These are phyloP conservation scores for Diloba caeruleocephala DNA, from an alignment of 2,888 invertebrate genomes.

Conservation along the genomic window DNA sequence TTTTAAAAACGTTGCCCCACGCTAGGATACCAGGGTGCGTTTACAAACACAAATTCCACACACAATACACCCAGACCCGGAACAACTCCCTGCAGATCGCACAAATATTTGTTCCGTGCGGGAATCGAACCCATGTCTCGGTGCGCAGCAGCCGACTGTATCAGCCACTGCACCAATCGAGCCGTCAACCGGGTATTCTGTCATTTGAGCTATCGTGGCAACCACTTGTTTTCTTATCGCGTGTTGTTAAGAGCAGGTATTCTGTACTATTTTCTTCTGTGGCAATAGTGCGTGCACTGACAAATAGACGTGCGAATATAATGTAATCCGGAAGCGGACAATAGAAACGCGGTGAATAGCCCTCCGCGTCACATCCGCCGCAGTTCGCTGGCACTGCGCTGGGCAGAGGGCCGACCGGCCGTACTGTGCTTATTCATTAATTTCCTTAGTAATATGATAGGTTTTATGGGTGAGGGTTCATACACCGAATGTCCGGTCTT, in stretches of 20 bases:
- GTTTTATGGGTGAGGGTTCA: slow-evolving; percentile 4
- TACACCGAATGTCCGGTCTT: slow-evolving; percentile 5
- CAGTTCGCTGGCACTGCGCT: slow-evolving; percentile 4
- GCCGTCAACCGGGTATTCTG: no score
- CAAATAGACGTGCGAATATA: slow-evolving; percentile 38
- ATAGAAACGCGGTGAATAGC: slow-evolving; percentile 42
- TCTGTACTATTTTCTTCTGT: not conserved
- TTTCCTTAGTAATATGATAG: slow-evolving; percentile 36
- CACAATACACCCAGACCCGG: no score
- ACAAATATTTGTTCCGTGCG: no score
- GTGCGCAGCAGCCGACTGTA: no score
- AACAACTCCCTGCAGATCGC: no score
- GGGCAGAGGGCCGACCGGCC: slow-evolving; percentile 10
- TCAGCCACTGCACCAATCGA: no score
- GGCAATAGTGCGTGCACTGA: slow-evolving; percentile 15
- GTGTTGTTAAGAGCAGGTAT: not conserved
- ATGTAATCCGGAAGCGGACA: slow-evolving; percentile 47
- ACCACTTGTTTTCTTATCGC: no score
- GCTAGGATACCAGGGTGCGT: no score
- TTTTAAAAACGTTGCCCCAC: no score
- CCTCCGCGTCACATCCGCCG: slow-evolving; percentile 12
- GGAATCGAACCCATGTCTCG: no score
- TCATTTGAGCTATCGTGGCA: no score
- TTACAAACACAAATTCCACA: no score
- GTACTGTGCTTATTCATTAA: slow-evolving; percentile 18